Evolutionary conservation across 2,888 invertebrate species (phyloP).

Genomic region (Leucozona laternaria): DNA sequence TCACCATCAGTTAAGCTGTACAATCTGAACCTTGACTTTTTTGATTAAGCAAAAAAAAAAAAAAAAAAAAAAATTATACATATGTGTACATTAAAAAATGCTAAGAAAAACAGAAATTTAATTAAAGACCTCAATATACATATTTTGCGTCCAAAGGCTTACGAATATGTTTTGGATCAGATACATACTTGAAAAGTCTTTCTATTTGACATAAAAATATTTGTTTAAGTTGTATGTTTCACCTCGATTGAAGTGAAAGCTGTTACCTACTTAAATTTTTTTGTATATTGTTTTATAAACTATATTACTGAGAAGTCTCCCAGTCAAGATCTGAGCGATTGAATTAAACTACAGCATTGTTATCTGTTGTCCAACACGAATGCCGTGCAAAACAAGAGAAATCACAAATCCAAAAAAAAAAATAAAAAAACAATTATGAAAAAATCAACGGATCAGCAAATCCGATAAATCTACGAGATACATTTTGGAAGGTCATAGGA

Average conservation of each 20-base stretch:
- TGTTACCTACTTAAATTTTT: not conserved
- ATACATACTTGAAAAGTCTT: no score
- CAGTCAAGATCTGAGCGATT: conserved; percentile 52
- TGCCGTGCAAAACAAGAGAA: conserved; percentile 52
- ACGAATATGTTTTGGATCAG: no score
- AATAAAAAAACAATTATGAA: conserved; percentile 12
- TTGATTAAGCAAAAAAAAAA: no score
- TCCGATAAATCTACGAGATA: conserved; percentile 61
- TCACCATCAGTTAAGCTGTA: no score
- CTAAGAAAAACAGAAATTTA: no score
- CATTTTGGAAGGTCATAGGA: conserved; percentile 60
- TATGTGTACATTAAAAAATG: no score
- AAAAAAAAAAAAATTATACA: no score
- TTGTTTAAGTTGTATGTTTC: not conserved
- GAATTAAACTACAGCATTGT: conserved; percentile 37
- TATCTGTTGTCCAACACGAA: conserved; percentile 58
- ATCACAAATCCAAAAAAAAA: conserved; percentile 21
- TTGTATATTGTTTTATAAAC: not conserved
- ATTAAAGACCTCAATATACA: no score
- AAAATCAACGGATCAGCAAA: conserved; percentile 22
- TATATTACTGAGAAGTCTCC: conserved; percentile 14
- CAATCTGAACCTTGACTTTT: no score
- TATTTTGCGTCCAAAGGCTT: no score
- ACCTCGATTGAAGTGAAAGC: conserved; percentile 12
- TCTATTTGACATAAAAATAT: not conserved